Base-by-base conservation (phyloP, 2,888 invertebrate genomes). In the Patella caerulea region DNA sequence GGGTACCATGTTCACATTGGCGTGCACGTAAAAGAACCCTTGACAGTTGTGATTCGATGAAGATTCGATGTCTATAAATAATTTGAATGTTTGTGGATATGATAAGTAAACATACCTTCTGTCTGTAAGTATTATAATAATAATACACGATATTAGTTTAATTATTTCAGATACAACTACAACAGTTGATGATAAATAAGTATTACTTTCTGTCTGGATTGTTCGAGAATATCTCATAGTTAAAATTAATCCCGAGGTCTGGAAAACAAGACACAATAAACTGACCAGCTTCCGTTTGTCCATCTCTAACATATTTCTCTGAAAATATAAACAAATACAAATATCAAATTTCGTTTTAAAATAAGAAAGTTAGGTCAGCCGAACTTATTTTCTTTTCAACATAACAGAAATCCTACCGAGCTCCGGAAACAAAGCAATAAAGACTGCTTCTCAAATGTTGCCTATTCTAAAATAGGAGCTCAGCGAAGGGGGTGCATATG, bases 241-340 rank as follows among this genome's bases (percentile, higher is more conserved):
- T 54, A 92, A 84, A 4, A 92, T 92, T 45, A 92, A 84, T 3
- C 90, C 87, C 1, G 92, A 91, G 7, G 92, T 92, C 83, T 93
- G 92, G 29, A 90, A 81, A 81, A 93, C 90, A 79, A 93, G 85
- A 52, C 91, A 84, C 17, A 91, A 83, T 72, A 92, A 84, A 76
- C 92, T 92, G 11, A 79, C 65, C n/a, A 79, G 75, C 73, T 86
- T 86, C 71, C 75, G 73, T 7, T 74, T 76, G 19, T 83, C 81
- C 81, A 83, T 81, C 19, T 70, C 77, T 12, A 56, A 1, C 1
- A 81, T 15, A 17, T 74, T 74, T 71, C 76, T 56, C 82, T 83
- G 78, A 3, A 72, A 71, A n/a, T 55, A 69, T n/a, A 77, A 54
- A 29, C 19, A 54, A 4, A 73, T 15, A 17, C 29, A 17, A 17